A percentile compares a stretch with the other conserved stretches of the same genome.
phyloP scores from a whole-genome alignment of 1,140 invertebrate genomes.

The Cephus cinctus region DNA sequence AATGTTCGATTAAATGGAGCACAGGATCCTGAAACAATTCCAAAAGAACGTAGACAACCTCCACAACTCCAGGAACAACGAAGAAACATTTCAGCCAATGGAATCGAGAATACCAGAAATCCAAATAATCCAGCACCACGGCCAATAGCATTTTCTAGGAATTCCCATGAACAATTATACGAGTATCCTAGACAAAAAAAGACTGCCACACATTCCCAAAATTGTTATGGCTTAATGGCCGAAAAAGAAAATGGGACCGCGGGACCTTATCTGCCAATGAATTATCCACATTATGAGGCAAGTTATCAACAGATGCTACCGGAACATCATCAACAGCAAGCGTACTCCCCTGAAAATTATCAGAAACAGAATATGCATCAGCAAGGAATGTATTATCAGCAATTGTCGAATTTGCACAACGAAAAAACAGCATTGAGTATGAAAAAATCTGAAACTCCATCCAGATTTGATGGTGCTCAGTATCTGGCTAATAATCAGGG shows the following conservation, averaged over 20 bases:
- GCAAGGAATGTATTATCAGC: background rate
- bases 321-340: background rate
- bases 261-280: constrained; percentile 1
- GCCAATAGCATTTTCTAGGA: constrained; percentile 13
- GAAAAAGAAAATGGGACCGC: constrained; percentile 21
- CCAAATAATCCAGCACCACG: constrained; percentile 15
- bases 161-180: background rate
- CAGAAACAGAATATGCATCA: background rate
- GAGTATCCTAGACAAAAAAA: constrained; percentile 17
- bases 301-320: background rate
- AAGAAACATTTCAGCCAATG: background rate
- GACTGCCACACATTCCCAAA: background rate
- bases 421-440: no score
- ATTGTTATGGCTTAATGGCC: constrained; percentile 14
- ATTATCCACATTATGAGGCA: constrained; percentile 2
- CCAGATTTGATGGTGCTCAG: background rate
- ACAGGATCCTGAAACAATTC: constrained; percentile 24
- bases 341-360: background rate
- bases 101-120: background rate
- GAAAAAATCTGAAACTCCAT: no score
- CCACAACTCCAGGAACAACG: no score
- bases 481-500: background rate
- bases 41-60: no score
- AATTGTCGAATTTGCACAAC: no score
- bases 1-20: constrained; percentile 29